Percentiles rank a stretch among this genome's conserved stretches.
Conservation (phyloP, 2,113 vertebrate genomes). For the Edolisoma coerulescens region DNA sequence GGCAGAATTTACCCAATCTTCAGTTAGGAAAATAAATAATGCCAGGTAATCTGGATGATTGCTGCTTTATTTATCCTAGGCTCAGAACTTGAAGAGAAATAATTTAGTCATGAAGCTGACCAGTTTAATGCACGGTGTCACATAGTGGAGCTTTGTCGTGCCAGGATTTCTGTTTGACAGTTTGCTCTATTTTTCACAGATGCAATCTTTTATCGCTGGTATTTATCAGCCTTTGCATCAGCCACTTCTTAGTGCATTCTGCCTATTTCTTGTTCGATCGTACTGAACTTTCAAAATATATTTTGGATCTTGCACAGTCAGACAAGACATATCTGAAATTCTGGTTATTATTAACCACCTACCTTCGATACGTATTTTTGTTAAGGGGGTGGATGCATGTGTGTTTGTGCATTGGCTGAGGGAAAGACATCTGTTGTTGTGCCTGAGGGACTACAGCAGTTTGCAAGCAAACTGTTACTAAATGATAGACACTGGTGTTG, state of each 20-base stretch:
- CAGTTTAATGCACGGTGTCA: fast-evolving
- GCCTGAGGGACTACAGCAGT: neutral
- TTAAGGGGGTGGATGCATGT: neutral
- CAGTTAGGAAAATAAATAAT: no score
- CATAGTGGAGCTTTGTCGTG: fast-evolving
- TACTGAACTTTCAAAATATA: neutral
- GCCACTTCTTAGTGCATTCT: neutral
- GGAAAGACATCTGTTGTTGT: neutral
- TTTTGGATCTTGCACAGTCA: neutral
- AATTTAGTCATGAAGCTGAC: neutral
- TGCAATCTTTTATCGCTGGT: neutral
- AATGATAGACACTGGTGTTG: neutral
- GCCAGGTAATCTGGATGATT: neutral
- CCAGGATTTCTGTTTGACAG: no score
- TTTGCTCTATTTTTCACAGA: neutral
- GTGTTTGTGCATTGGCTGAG: no score
- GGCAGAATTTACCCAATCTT: fast-evolving
- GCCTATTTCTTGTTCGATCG: neutral
- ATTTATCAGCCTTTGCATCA: neutral
- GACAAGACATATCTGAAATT: neutral
- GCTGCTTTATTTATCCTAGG: neutral
- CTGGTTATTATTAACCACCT: neutral
- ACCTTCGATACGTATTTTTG: fast-evolving
- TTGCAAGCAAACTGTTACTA: neutral
- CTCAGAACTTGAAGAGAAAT: neutral